These are phyloP conservation scores for Eupithecia subumbrata DNA, from an alignment of 2,888 invertebrate species.

Conservation along the genomic window DNA sequence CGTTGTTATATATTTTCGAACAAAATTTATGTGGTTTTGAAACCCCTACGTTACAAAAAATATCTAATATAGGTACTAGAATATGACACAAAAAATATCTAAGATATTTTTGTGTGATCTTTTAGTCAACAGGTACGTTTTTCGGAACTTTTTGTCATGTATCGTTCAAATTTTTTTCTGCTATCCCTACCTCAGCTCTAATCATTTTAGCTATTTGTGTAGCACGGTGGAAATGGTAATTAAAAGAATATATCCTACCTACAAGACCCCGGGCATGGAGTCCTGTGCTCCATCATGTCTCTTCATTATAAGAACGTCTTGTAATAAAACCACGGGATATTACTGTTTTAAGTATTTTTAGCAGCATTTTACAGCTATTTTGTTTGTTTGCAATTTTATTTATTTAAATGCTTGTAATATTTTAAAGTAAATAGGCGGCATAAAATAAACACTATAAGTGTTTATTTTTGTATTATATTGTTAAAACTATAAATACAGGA, in stretches of 20 bases:
- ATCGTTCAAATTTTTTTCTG: constrained; percentile 43
- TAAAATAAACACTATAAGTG: no score
- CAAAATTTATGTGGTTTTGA: no score
- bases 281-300: constrained; percentile 37
- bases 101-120: no score
- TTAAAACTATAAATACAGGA: no score
- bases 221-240: constrained; percentile 72
- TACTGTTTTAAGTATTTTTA: neutral
- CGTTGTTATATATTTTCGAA: no score
- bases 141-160: no score
- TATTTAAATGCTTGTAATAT: neutral
- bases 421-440: neutral
- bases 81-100: no score
- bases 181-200: constrained; percentile 63
- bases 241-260: constrained; percentile 73
- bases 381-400: neutral
- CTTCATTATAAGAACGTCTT: constrained; percentile 50
- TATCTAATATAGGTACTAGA: no score
- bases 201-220: constrained; percentile 78
- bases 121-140: no score
- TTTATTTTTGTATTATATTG: no score
- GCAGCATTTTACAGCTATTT: neutral
- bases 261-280: constrained; percentile 50
- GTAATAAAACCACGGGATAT: constrained; percentile 43
- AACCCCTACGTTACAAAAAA: no score